A percentile compares a stretch with the other conserved stretches of the same genome.
phyloP scores from a whole-genome alignment of 2,888 invertebrate species.

The Orthosia cruda region DNA sequence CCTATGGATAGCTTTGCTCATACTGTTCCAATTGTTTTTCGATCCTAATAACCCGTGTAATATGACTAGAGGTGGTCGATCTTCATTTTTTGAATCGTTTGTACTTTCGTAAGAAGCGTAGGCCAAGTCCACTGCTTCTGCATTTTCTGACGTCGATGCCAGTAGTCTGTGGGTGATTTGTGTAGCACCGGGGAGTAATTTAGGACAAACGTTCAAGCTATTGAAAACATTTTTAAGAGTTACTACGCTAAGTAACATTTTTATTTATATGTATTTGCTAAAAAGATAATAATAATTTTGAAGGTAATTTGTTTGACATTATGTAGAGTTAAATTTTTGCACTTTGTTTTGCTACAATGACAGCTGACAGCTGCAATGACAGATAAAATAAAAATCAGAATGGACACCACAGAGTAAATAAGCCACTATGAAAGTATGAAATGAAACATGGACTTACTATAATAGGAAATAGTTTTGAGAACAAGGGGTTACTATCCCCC shows the following conservation, averaged over 20 bases:
- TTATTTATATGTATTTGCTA: constrained; percentile 56
- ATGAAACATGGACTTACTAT: no score
- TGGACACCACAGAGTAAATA: no score
- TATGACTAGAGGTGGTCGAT: constrained; percentile 94
- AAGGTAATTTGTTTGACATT: constrained; percentile 69
- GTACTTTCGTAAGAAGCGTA: constrained; percentile 93
- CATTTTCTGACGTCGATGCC: constrained; percentile 78
- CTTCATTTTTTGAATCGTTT: constrained; percentile 74
- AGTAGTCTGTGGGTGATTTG: constrained; percentile 69
- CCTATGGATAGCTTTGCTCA: constrained; percentile 95
- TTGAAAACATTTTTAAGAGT: constrained; percentile 71
- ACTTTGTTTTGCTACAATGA: no score
- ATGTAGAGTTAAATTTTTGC: constrained; percentile 51
- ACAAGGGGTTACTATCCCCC: no score
- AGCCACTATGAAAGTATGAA: no score
- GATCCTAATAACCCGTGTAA: constrained; percentile 98
- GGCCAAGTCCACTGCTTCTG: constrained; percentile 93
- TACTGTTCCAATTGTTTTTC: constrained; percentile 97
- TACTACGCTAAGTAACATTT: constrained; percentile 80
- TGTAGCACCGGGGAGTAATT: constrained; percentile 66
- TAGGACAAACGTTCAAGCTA: constrained; percentile 66
- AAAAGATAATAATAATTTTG: constrained; percentile 62
- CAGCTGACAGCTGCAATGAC: constrained; percentile 4
- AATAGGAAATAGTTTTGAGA: no score
- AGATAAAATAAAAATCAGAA: no score